A percentile compares a stretch with the other conserved stretches of the same genome.
Evolutionary conservation across 1,140 invertebrate genomes (phyloP).

Genomic region (Metopolophium dirhodum): DNA sequence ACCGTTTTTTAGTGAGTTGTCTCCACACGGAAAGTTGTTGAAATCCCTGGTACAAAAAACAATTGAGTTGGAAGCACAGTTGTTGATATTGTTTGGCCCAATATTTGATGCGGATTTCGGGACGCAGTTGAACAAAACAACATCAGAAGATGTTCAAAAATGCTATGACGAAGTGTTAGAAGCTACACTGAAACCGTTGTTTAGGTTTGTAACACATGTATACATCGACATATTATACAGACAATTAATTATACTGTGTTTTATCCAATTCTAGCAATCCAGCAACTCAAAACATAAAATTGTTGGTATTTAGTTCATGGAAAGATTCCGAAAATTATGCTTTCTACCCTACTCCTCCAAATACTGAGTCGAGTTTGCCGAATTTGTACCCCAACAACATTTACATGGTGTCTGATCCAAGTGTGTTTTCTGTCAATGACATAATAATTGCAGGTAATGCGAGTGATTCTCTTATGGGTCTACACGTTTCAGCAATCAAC

Average conservation of each 20-base stretch:
- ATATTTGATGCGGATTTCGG: constrained; percentile 42
- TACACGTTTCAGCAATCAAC: constrained; percentile 31
- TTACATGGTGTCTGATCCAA: constrained; percentile 39
- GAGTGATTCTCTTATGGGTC: constrained; percentile 24
- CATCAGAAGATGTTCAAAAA: constrained; percentile 25
- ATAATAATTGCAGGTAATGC: constrained; percentile 34
- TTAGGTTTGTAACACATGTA: constrained; percentile 18
- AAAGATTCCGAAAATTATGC: constrained; percentile 16
- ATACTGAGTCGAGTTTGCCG: neutral
- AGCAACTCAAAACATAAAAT: neutral
- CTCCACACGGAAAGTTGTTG: constrained; percentile 19
- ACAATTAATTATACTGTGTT: neutral
- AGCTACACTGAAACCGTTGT: constrained; percentile 14
- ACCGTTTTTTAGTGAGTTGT: constrained; percentile 31
- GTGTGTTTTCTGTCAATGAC: constrained; percentile 1
- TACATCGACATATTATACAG: neutral
- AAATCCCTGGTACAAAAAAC: constrained; percentile 45
- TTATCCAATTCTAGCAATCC: neutral
- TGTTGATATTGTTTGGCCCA: constrained; percentile 8
- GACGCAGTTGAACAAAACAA: constrained; percentile 1
- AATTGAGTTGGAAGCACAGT: neutral
- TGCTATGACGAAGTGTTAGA: constrained; percentile 47
- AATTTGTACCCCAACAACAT: neutral
- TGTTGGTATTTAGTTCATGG: constrained; percentile 26
- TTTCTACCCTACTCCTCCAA: constrained; percentile 41